A percentile compares a stretch with the other conserved stretches of the same genome.
Conservation (phyloP, 2,888 invertebrate genomes). For the Hirtodrosophila alboralis region DNA sequence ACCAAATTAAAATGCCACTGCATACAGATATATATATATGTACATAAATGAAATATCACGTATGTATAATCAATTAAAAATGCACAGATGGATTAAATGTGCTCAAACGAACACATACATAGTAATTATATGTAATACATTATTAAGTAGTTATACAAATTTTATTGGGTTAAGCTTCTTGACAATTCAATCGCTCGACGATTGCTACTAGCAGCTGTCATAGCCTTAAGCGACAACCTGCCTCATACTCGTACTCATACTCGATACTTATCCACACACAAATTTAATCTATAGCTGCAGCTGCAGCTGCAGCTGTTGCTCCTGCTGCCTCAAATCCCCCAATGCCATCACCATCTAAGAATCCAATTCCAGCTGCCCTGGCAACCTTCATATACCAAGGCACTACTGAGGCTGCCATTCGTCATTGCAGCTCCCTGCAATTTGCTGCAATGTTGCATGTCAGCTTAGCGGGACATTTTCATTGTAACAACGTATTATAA, state of each 20-base stretch:
- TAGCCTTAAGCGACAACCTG: constrained; percentile 38
- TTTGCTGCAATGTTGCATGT: constrained; percentile 78
- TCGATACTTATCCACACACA: not conserved
- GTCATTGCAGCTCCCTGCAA: constrained; percentile 57
- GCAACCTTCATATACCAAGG: no score
- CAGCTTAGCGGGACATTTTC: constrained; percentile 69
- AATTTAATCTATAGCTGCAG: not conserved
- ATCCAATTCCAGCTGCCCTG: not conserved
- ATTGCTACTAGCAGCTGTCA: constrained; percentile 53
- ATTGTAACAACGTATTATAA: constrained; percentile 71
- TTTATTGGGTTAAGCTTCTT: constrained; percentile 55
- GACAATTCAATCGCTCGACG: constrained; percentile 60
- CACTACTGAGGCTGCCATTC: constrained; percentile 33
- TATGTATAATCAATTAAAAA: constrained; percentile 47
- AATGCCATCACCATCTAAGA: no score
- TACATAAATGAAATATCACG: constrained; percentile 46
- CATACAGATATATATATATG: no score
- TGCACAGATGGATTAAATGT: constrained; percentile 34
- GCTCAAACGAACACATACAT: not conserved
- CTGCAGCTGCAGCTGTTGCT: constrained; percentile 1
- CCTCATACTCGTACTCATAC: constrained; percentile 4
- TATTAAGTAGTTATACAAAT: constrained; percentile 40
- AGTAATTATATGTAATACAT: constrained; percentile 8
- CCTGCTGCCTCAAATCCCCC: constrained; percentile 8
- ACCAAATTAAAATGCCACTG: constrained; percentile 23